A percentile compares a stretch with the other conserved stretches of the same genome.
Conservation (phyloP, 2,113 vertebrate genomes). For the Aspiorhynchus laticeps region DNA sequence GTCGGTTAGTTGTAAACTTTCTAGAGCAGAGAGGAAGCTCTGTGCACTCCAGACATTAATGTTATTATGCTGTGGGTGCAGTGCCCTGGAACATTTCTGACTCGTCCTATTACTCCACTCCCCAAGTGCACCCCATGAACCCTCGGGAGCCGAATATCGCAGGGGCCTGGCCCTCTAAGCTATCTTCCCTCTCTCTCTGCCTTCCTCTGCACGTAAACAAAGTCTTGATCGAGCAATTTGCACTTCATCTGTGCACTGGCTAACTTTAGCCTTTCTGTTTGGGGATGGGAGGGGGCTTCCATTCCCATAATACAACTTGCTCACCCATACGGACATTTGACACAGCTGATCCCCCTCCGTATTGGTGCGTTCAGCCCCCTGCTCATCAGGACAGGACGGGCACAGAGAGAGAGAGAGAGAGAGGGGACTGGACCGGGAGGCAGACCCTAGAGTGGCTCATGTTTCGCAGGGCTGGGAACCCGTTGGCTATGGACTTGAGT, state of each 20-base stretch:
- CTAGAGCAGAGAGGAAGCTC: neutral
- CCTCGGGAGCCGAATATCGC: conserved; percentile 2
- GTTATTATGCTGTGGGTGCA: conserved; percentile 18
- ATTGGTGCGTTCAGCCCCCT: conserved; percentile 61
- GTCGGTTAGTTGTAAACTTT: neutral
- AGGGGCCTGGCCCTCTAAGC: conserved; percentile 42
- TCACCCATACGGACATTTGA: conserved; percentile 69
- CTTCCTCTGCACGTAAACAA: conserved; percentile 70
- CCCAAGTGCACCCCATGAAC: conserved; percentile 49
- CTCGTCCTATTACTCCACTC: neutral
- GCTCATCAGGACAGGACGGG: conserved; percentile 80
- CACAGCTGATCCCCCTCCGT: conserved; percentile 65
- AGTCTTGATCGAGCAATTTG: conserved; percentile 80
- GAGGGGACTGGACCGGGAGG: conserved; percentile 73
- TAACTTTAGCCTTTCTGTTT: conserved; percentile 80
- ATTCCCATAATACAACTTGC: conserved; percentile 81
- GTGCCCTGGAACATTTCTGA: neutral
- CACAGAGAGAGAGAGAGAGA: conserved; percentile 59
- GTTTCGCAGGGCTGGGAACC: conserved; percentile 83
- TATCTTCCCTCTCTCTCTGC: conserved; percentile 32
- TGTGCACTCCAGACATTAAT: neutral
- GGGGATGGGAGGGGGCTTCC: conserved; percentile 75
- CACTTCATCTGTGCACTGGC: conserved; percentile 77
- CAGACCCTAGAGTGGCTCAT: conserved; percentile 83
- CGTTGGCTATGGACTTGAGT: conserved; percentile 79